A percentile compares a stretch with the other conserved stretches of the same genome.
Evolutionary conservation across 2,888 invertebrate species (phyloP).

Genomic region (Pantelozetes paolii): DNA sequence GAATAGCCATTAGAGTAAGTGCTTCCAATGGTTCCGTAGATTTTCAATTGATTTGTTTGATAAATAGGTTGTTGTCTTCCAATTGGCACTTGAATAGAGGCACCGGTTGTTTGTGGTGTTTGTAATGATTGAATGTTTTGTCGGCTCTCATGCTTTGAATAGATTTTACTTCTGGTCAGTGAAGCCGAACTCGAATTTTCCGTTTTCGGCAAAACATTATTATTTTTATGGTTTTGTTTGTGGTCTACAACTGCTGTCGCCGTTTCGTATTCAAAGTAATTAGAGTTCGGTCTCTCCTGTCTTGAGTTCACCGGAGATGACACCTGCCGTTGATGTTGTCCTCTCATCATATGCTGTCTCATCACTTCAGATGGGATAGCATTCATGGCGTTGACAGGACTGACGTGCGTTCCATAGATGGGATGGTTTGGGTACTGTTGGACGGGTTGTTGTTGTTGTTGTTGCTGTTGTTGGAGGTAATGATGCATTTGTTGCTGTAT

Average conservation of each 20-base stretch:
- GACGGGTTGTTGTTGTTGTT: conserved; percentile 58
- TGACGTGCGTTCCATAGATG: neutral
- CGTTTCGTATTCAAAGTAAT: conserved; percentile 74
- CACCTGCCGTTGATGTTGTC: conserved; percentile 40
- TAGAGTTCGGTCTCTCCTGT: conserved; percentile 66
- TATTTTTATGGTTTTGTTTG: neutral
- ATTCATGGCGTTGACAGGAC: neutral
- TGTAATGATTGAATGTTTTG: no score
- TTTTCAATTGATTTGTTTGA: conserved; percentile 38
- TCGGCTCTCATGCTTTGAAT: neutral
- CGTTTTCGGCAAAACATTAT: neutral
- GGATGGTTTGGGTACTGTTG: neutral
- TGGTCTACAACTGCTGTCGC: neutral
- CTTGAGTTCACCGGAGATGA: conserved; percentile 34
- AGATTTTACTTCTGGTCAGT: conserved; percentile 9
- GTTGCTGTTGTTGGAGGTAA: conserved; percentile 34
- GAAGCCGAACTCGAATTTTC: conserved; percentile 3
- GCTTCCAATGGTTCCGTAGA: conserved; percentile 37
- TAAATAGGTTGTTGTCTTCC: conserved; percentile 39
- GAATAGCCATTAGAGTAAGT: conserved; percentile 16
- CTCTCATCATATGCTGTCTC: neutral
- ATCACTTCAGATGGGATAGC: neutral
- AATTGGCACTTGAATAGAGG: neutral
- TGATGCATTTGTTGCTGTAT: conserved; percentile 64
- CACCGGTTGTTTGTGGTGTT: neutral